Base-by-base conservation (phyloP, 2,113 vertebrate species). In the Connochaetes taurinus region DNA sequence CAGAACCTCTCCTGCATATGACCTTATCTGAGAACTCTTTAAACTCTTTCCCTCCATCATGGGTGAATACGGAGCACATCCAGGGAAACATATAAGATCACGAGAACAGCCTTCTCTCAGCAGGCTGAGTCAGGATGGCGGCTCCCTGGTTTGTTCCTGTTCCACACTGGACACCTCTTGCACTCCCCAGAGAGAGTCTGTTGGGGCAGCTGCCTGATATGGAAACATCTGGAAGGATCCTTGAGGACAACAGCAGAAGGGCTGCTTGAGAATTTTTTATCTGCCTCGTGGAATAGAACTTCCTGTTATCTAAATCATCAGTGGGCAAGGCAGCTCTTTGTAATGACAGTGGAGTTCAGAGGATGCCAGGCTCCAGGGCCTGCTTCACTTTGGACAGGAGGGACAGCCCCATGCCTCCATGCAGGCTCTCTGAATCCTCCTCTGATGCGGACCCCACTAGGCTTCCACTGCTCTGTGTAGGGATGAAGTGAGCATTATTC, bases 331-430 rank as follows among this genome's bases (percentile, higher is more conserved):
- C 8, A 16, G 23, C 16, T 6, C 36, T 82, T 9, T n/a, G 60
- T 47, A 47, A 40, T 47, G 52, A 8, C 2, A 2, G 74, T 21
- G 31, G 6, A 2, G 14, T 13, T 67, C 23, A 31, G 15, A 92
- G 2, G 52, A 14, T 7, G 11, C 21, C 2, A 5, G 64, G 8
- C 17, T 21, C 64, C 19, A 71, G 17, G 4, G 17, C n/a, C 62
- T 36, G n/a, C 17, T 71, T 17, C 64, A 23, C 64, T 36, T 36
- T 36, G 17, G 9, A 36, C 7, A 71, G 17, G n/a, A 71, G n/a
- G 4, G 1, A 1, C 1, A 1, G 14, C 53, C 4, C 10, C 21
- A 13, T 3, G 7, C 31, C 43, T 67, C 15, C 0, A 2, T 27
- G 40, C 45, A 58, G 5, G 33, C 27, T 19, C 58, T 58, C 33